Evolutionary conservation across 37 sponge, comb jelly and placozoan genomes (phyloP).

Genomic region (Halisarca cf. caerulea): DNA sequence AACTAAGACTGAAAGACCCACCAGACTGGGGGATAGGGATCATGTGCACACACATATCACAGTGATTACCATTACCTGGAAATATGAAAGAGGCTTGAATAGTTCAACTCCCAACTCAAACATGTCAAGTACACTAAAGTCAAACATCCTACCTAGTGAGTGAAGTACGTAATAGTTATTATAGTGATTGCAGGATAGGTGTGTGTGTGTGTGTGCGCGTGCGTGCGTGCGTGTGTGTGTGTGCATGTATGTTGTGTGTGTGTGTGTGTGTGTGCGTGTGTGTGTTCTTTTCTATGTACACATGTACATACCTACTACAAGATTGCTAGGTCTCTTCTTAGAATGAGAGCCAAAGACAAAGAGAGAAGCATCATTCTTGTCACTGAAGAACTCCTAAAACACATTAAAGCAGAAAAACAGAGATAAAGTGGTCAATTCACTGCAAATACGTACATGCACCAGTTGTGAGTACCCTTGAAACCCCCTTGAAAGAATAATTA

Average conservation of each 20-base stretch:
- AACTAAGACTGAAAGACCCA: too few species aligned
- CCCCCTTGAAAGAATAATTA: too few species aligned
- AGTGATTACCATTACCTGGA: too few species aligned
- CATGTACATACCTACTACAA: conserved; percentile 87
- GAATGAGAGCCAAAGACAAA: conserved; percentile 92
- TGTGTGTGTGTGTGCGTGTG: background rate
- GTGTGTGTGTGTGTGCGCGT: background rate
- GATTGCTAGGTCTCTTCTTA: conserved; percentile 94
- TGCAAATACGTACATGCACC: too few species aligned
- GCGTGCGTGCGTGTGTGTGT: background rate
- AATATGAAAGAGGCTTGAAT: conserved; percentile 52
- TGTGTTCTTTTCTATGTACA: too few species aligned
- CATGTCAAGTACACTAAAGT: conserved; percentile 90
- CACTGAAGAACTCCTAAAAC: conserved; percentile 77
- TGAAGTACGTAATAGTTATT: background rate
- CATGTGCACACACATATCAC: too few species aligned
- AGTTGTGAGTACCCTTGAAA: too few species aligned
- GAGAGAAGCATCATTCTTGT: conserved; percentile 83
- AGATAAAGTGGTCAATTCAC: background rate
- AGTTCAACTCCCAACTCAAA: conserved; percentile 90
- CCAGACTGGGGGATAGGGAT: too few species aligned
- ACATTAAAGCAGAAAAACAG: background rate
- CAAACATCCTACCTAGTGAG: conserved; percentile 75
- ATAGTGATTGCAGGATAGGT: background rate
- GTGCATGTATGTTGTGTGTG: background rate